These are phyloP conservation scores for Zoanthus gigantus DNA, from an alignment of 92 coral and sea anemone genomes.

Conservation along the genomic window DNA sequence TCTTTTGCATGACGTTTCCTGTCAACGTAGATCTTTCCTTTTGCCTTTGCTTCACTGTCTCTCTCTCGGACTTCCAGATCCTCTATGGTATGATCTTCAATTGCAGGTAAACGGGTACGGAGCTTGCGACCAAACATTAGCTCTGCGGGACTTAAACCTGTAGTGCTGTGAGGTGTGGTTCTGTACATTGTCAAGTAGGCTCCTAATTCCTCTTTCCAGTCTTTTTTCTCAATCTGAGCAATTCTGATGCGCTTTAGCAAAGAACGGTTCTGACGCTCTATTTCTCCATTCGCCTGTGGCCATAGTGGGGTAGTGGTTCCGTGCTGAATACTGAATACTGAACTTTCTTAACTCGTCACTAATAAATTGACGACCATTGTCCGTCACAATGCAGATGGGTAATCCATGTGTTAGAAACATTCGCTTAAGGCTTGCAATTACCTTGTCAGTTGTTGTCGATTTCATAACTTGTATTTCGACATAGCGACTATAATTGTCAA, in stretches of 20 bases:
- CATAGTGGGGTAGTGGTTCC: slow-evolving; percentile 28
- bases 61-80: slow-evolving; percentile 29
- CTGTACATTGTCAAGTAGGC: neutral
- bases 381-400: slow-evolving; percentile 2
- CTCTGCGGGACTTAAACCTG: neutral
- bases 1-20: too few relatives aligned
- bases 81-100: slow-evolving; percentile 16
- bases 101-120: slow-evolving; percentile 50
- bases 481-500: slow-evolving; percentile 74
- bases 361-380: slow-evolving; percentile 58
- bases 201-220: slow-evolving; percentile 45
- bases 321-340: slow-evolving; percentile 35
- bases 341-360: slow-evolving; percentile 49
- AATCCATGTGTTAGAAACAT: slow-evolving; percentile 15
- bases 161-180: too few relatives aligned
- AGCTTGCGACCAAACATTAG: too few relatives aligned
- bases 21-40: too few relatives aligned
- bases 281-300: neutral
- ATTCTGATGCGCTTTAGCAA: slow-evolving; percentile 23
- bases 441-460: slow-evolving; percentile 55
- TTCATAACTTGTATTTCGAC: slow-evolving; percentile 61
- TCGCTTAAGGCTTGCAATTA: slow-evolving; percentile 47
- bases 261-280: slow-evolving; percentile 34
- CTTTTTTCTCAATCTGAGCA: slow-evolving; percentile 38
- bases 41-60: slow-evolving; percentile 40